phyloP scores from a whole-genome alignment of 92 coral and sea anemone species.

The Parazoanthus darwini region DNA sequence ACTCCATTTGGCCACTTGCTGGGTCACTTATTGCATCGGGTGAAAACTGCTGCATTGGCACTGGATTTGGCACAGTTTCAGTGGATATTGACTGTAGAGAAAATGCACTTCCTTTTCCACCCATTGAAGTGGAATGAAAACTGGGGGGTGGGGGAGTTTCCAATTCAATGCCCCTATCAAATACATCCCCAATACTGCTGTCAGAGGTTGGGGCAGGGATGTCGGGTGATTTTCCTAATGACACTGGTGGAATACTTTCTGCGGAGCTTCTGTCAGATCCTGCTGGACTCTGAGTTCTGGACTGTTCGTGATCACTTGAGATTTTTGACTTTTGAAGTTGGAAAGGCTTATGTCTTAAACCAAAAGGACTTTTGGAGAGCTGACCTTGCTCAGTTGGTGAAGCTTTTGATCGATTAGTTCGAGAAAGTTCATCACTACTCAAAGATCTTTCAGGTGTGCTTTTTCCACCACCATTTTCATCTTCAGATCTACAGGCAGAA shows the following conservation, averaged over 20 bases:
- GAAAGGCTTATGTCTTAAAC: conserved; percentile 63
- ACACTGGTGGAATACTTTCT: conserved; percentile 14
- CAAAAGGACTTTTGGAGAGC: conserved; percentile 56
- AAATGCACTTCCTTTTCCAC: conserved; percentile 20
- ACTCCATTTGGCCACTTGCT: background rate
- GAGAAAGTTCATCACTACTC: conserved; percentile 49
- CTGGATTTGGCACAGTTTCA: background rate
- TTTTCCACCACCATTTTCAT: conserved; percentile 60
- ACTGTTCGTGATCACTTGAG: conserved; percentile 56
- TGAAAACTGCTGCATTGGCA: background rate
- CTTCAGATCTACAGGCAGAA: conserved; percentile 59
- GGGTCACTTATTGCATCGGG: background rate
- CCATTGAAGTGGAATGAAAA: background rate
- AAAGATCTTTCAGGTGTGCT: conserved; percentile 50
- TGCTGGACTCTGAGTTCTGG: conserved; percentile 29
- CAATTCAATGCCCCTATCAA: conserved; percentile 22
- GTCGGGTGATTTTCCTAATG: conserved; percentile 17
- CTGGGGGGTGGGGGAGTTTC: conserved; percentile 29
- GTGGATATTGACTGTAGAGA: conserved; percentile 13
- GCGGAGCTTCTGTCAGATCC: conserved; percentile 28
- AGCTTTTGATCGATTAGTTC: conserved; percentile 38
- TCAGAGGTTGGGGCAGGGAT: background rate
- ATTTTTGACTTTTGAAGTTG: conserved; percentile 44
- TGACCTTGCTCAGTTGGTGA: conserved; percentile 45
- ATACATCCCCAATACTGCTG: conserved; percentile 23